These are phyloP conservation scores for Eubasilissa regina DNA, from an alignment of 1,140 invertebrate genomes.

Conservation along the genomic window DNA sequence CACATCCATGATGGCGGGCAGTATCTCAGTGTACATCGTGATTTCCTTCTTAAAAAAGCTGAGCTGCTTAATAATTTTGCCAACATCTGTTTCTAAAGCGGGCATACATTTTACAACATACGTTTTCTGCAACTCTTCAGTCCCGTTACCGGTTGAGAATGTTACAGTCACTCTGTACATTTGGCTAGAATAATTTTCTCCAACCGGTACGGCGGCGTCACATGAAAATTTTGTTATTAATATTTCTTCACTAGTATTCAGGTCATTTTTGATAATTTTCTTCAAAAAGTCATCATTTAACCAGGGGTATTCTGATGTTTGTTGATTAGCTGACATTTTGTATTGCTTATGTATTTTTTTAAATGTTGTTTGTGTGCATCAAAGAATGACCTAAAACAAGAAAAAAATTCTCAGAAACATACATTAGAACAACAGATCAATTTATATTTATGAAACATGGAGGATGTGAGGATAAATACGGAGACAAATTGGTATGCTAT, in stretches of 20 bases:
- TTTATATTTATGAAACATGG: too few relatives aligned
- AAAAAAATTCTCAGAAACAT: too few relatives aligned
- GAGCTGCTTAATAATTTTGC: conserved; percentile 38
- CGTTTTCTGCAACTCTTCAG: conserved; percentile 11
- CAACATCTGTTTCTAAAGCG: conserved; percentile 39
- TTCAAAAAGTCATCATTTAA: conserved; percentile 47
- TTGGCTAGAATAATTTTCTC: conserved; percentile 55
- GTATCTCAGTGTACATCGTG: conserved; percentile 51
- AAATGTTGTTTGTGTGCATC: too few relatives aligned
- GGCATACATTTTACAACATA: conserved; percentile 54
- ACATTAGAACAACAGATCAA: too few relatives aligned
- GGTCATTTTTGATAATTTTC: conserved; percentile 40
- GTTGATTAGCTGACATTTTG: too few relatives aligned
- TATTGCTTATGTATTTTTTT: too few relatives aligned
- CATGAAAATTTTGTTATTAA: conserved; percentile 29
- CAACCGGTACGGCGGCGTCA: conserved; percentile 40
- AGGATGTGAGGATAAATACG: too few relatives aligned
- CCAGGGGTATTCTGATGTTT: conserved; percentile 35
- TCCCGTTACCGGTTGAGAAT: not conserved
- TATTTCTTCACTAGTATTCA: not conserved
- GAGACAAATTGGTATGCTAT: too few relatives aligned
- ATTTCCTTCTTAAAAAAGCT: conserved; percentile 50
- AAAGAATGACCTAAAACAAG: too few relatives aligned
- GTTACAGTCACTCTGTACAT: conserved; percentile 45
- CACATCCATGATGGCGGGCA: conserved; percentile 30